Percentiles rank a stretch among this genome's conserved stretches.
phyloP scores from a whole-genome alignment of 2,797 vertebrate genomes.

The Pterois miles region DNA sequence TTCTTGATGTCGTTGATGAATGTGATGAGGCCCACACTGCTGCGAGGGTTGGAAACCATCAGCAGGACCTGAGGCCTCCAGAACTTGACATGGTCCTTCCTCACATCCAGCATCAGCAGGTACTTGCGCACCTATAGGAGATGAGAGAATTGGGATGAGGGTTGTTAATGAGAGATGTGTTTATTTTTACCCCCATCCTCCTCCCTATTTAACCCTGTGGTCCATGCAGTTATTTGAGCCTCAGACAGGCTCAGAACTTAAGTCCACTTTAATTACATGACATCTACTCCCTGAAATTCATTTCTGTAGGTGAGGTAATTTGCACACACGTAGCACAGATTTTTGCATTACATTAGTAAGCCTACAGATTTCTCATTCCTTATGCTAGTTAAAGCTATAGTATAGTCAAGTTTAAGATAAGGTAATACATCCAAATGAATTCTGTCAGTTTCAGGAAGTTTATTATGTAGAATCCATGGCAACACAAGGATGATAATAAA shows the following conservation, averaged over 20 bases:
- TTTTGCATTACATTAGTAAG: not conserved
- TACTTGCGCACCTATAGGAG: slow-evolving; percentile 85
- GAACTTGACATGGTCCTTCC: slow-evolving; percentile 90
- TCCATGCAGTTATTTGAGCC: not conserved
- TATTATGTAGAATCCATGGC: not conserved
- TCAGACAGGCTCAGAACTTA: not conserved
- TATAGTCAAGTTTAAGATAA: not conserved
- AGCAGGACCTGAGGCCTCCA: slow-evolving; percentile 89
- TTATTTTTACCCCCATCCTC: not conserved
- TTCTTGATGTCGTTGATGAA: slow-evolving; percentile 91
- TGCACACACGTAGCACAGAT: not conserved
- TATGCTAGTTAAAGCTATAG: not conserved
- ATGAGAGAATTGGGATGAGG: not conserved
- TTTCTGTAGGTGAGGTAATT: not conserved
- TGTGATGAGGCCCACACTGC: slow-evolving; percentile 83
- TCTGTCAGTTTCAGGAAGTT: not conserved
- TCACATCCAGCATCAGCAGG: slow-evolving; percentile 87
- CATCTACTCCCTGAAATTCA: not conserved
- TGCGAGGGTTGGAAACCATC: slow-evolving; percentile 86
- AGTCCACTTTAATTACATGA: not conserved
- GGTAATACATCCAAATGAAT: not conserved
- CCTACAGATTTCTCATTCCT: not conserved
- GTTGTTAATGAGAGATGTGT: not conserved
- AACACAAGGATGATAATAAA: not conserved
- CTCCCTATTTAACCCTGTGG: not conserved